These are phyloP conservation scores for Coendou prehensilis DNA, from an alignment of 2,797 vertebrate species.

Conservation along the genomic window DNA sequence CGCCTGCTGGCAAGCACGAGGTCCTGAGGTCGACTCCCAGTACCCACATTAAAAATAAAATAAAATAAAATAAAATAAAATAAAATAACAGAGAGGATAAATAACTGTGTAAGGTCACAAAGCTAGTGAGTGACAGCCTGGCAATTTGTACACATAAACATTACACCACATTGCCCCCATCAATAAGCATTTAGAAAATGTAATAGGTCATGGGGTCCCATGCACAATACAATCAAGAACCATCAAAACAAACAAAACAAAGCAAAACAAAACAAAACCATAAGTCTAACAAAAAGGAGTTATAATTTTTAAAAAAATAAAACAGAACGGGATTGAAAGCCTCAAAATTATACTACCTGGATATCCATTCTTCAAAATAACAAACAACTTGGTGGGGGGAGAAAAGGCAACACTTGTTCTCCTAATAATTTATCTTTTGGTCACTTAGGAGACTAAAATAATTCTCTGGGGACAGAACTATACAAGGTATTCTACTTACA, in stretches of 20 bases:
- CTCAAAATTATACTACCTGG: background rate
- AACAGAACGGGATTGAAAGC: background rate
- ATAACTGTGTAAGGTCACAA: background rate
- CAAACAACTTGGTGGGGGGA: background rate
- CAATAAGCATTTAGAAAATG: constrained; percentile 2
- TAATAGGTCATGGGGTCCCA: background rate
- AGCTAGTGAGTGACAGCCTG: background rate
- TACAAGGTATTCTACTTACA: background rate
- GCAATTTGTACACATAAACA: background rate
- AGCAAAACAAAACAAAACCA: background rate
- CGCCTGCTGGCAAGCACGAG: too few species aligned
- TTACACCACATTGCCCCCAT: background rate
- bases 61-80: too few species aligned
- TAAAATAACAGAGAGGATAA: background rate
- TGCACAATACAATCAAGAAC: background rate
- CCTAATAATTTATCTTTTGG: background rate
- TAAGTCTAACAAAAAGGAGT: background rate
- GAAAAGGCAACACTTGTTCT: background rate
- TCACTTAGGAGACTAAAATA: background rate
- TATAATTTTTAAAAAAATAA: background rate
- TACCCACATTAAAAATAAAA: too few species aligned
- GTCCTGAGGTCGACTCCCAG: too few species aligned
- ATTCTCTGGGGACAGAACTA: background rate
- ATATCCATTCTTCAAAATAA: background rate
- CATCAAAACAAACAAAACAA: background rate